Conservation (phyloP, 2,113 vertebrate genomes). For the Lagopus leucura region DNA sequence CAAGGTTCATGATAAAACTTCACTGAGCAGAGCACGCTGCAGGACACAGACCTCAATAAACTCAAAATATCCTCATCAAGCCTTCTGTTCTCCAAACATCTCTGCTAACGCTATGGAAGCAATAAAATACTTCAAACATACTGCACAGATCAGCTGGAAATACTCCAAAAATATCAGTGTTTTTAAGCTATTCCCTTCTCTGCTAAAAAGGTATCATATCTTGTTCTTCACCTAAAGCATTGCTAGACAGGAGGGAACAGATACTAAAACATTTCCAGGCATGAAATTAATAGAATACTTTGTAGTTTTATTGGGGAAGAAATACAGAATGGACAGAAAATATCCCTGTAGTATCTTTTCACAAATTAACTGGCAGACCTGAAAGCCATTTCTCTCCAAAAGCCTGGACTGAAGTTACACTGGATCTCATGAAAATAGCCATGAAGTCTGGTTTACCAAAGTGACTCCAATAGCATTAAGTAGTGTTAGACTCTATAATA, state of each 20-base stretch:
- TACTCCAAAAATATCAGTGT: not conserved
- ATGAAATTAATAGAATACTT: slow-evolving; percentile 14
- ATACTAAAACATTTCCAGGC: slow-evolving; percentile 29
- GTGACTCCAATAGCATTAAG: slow-evolving; percentile 38
- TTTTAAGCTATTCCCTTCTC: not conserved
- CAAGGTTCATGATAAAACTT: not conserved
- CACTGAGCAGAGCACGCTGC: not conserved
- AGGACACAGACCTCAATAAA: not conserved
- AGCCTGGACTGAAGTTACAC: slow-evolving; percentile 19
- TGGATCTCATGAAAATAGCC: slow-evolving; percentile 50
- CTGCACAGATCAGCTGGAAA: slow-evolving; percentile 20
- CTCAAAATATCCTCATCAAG: not conserved
- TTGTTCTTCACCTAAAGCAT: slow-evolving; percentile 3
- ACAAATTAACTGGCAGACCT: slow-evolving; percentile 42
- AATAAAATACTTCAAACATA: slow-evolving; percentile 14
- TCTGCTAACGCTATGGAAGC: not conserved
- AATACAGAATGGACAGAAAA: not conserved
- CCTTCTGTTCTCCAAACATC: not conserved
- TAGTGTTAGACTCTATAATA: slow-evolving; percentile 37
- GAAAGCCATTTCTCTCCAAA: slow-evolving; percentile 48
- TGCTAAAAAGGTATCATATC: slow-evolving; percentile 2
- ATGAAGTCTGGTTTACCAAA: slow-evolving; percentile 51
- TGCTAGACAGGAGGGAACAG: slow-evolving; percentile 6
- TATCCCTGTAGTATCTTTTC: slow-evolving; percentile 14
- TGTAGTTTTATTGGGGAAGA: slow-evolving; percentile 11